Percentiles rank a stretch among this genome's conserved stretches.
Conservation (phyloP, 2,113 vertebrate genomes). For the Pelusios castaneus region DNA sequence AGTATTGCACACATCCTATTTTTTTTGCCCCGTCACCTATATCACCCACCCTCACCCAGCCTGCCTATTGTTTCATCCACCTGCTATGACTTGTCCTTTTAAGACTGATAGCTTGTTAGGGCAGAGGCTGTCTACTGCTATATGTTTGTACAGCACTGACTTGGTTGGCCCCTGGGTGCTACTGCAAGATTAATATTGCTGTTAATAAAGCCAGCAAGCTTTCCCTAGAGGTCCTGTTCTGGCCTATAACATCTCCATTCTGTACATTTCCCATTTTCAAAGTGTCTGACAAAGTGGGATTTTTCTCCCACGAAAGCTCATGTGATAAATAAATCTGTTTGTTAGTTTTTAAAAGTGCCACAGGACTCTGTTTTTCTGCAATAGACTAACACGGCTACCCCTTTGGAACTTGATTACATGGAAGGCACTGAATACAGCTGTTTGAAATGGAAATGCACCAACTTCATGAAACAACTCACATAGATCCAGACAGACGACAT, state of each 20-base stretch:
- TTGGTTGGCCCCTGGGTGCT: not conserved
- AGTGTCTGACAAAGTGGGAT: no score
- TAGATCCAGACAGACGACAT: no score
- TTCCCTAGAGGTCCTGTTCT: not conserved
- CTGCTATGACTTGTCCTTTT: not conserved
- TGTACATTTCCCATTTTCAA: no score
- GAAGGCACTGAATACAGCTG: no score
- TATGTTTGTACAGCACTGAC: not conserved
- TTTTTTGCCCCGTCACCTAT: not conserved
- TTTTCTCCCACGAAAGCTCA: no score
- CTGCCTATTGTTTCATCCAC: not conserved
- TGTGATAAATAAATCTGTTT: no score
- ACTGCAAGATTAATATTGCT: fast-evolving
- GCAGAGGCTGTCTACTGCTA: not conserved
- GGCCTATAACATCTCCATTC: not conserved
- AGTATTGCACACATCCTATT: not conserved
- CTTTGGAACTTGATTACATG: no score
- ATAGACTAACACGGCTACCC: no score
- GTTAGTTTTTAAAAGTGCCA: no score
- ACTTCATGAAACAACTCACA: no score
- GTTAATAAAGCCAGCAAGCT: not conserved
- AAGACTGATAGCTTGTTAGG: not conserved
- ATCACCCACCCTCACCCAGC: not conserved
- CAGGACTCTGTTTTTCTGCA: no score
- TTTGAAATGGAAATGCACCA: no score